Percentiles rank a stretch among this genome's conserved stretches.
Conservation (phyloP, 2,797 vertebrate genomes). For the Falco rusticolus region DNA sequence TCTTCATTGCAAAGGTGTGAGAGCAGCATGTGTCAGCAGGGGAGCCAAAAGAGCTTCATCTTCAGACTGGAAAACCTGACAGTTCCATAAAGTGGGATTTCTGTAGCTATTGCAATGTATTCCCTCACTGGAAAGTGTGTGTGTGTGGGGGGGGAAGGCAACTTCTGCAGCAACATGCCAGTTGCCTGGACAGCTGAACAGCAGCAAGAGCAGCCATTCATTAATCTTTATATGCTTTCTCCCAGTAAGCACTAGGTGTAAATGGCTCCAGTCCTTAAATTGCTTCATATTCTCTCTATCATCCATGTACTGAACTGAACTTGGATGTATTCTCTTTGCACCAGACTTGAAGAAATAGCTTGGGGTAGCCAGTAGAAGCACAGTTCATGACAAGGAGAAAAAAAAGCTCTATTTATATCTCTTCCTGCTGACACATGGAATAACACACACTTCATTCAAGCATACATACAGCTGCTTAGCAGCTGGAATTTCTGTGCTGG, state of each 20-base stretch:
- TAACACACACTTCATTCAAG: neutral
- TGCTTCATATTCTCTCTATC: neutral
- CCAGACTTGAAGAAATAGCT: neutral
- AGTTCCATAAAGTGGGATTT: neutral
- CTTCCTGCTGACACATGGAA: slow-evolving; percentile 39
- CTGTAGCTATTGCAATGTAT: neutral
- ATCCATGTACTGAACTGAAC: neutral
- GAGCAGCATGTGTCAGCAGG: neutral
- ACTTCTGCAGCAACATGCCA: neutral
- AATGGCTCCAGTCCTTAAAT: neutral
- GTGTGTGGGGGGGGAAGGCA: neutral
- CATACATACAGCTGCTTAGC: slow-evolving; percentile 19
- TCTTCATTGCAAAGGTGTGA: neutral
- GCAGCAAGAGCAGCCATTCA: neutral
- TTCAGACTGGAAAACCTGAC: neutral
- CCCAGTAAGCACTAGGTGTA: neutral
- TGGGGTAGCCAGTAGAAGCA: neutral
- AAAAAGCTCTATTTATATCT: slow-evolving; percentile 49
- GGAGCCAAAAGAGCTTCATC: neutral
- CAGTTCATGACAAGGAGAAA: neutral
- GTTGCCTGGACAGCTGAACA: neutral
- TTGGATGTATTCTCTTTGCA: neutral
- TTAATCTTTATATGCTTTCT: neutral
- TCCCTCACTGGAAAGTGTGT: neutral
- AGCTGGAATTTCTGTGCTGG: slow-evolving; percentile 1